Evolutionary conservation across 2,113 vertebrate genomes (phyloP).

Genomic region (Podarcis muralis): DNA sequence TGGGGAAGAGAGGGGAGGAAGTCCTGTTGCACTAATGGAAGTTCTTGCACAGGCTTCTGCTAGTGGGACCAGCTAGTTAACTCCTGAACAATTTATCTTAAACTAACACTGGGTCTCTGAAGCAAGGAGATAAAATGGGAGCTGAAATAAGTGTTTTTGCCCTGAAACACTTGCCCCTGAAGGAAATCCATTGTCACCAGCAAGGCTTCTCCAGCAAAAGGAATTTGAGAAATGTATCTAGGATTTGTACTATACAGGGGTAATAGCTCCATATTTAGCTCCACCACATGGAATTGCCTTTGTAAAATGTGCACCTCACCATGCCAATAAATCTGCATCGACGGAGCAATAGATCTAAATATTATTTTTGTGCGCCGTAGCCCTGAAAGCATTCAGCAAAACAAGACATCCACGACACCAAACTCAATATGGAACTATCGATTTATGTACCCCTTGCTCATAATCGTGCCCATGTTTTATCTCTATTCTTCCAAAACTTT

Average conservation of each 20-base stretch:
- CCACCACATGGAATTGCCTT: neutral
- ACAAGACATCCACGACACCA: neutral
- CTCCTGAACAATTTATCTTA: neutral
- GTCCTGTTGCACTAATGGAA: no score
- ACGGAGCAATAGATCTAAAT: neutral
- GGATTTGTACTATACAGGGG: neutral
- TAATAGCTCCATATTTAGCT: neutral
- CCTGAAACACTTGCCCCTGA: neutral
- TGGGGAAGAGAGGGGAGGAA: no score
- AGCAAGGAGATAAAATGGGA: neutral
- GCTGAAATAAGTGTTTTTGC: neutral
- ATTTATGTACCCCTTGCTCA: neutral
- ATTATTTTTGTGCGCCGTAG: conserved; percentile 1
- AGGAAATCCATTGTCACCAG: neutral
- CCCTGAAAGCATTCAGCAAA: conserved; percentile 10
- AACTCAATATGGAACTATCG: neutral
- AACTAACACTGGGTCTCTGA: neutral
- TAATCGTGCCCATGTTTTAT: neutral
- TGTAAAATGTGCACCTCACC: conserved; percentile 12
- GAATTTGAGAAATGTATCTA: neutral
- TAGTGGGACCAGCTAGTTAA: no score
- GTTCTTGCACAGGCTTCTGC: no score
- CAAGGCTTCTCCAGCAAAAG: neutral
- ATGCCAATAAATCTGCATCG: neutral
- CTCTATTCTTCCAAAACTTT: neutral